phyloP scores from a whole-genome alignment of 2,888 invertebrate genomes.

The Sinotaia quadrata region DNA sequence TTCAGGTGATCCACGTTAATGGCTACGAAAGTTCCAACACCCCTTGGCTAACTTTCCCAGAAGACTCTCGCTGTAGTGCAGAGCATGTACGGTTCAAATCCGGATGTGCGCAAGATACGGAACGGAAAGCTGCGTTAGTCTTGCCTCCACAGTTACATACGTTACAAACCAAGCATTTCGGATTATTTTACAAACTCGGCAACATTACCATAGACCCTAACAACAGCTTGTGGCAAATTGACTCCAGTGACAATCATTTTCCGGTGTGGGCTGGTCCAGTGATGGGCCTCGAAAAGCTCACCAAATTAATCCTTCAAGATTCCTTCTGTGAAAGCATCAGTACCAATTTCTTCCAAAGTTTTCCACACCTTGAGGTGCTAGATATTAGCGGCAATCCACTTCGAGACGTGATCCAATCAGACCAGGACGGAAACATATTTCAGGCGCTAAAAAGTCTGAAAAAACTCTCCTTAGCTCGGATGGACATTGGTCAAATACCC shows the following conservation, averaged over 20 bases:
- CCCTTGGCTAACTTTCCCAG: background rate
- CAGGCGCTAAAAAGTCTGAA: conserved; percentile 16
- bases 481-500: conserved; percentile 22
- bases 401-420: conserved; percentile 12
- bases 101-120: background rate
- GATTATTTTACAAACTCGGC: background rate
- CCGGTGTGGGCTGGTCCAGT: background rate
- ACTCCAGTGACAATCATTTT: background rate
- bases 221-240: background rate
- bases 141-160: background rate
- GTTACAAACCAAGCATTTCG: background rate
- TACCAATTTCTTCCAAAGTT: conserved; percentile 29
- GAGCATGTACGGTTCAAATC: background rate
- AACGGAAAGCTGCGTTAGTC: background rate
- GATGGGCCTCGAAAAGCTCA: background rate
- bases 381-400: conserved; percentile 27
- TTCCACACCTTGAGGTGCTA: conserved; percentile 18
- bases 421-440: conserved; percentile 21
- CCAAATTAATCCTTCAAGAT: background rate
- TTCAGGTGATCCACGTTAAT: background rate
- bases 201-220: background rate
- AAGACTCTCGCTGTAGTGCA: background rate
- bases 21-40: background rate
- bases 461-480: conserved; percentile 22
- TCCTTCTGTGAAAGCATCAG: no score